Percentiles rank a stretch among this genome's conserved stretches.
Conservation (phyloP, 2,888 invertebrate species). For the Spodoptera picta region DNA sequence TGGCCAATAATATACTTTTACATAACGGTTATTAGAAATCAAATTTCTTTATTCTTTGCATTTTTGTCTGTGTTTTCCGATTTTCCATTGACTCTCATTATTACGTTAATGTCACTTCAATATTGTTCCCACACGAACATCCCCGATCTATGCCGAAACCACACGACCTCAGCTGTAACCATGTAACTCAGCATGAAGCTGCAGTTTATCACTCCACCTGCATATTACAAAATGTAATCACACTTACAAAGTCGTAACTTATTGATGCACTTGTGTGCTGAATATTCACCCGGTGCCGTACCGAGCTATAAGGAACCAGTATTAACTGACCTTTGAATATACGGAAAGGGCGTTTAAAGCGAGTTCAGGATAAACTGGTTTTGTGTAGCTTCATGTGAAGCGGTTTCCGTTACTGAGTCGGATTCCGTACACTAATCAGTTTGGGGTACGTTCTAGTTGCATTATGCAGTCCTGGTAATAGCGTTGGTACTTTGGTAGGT, state of each 20-base stretch:
- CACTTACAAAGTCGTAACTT: conserved; percentile 38
- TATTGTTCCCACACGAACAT: neutral
- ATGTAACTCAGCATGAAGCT: conserved; percentile 12
- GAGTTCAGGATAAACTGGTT: too few species aligned
- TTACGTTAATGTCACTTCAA: too few species aligned
- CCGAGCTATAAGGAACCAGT: too few species aligned
- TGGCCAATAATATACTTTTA: too few species aligned
- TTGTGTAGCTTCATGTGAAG: neutral
- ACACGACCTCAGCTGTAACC: neutral
- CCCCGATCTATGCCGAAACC: neutral
- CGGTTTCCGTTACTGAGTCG: conserved; percentile 34
- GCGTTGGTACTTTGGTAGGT: conserved; percentile 29
- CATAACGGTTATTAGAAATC: too few species aligned
- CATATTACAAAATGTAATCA: conserved; percentile 39
- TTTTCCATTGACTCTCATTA: too few species aligned
- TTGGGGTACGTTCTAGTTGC: conserved; percentile 39
- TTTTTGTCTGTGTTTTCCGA: too few species aligned
- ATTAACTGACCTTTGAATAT: too few species aligned
- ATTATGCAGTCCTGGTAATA: conserved; percentile 35
- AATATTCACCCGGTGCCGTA: conserved; percentile 26
- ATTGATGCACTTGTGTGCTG: conserved; percentile 30
- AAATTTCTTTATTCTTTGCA: too few species aligned
- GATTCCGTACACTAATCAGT: conserved; percentile 50
- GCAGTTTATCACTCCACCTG: conserved; percentile 27
- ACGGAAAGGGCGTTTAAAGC: too few species aligned